Evolutionary conservation across 2,888 invertebrate species (phyloP), one percentile per base, ranked within the genome.

Genomic region (Clepsis dumicolana): DNA sequence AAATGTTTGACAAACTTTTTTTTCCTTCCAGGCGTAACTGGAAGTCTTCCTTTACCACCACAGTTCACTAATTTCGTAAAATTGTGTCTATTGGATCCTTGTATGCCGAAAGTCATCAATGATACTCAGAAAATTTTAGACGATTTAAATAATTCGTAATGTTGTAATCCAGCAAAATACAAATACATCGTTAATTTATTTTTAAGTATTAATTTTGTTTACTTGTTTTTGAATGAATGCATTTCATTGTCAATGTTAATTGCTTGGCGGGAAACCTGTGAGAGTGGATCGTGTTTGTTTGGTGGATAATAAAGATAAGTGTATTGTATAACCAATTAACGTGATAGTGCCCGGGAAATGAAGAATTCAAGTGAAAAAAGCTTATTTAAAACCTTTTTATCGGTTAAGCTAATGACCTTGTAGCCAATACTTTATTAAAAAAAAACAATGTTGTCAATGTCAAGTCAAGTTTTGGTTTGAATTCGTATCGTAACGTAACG

Each of bases 81-180:
- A 72, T 44, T 91, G 5, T 90, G 91, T 73, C 71, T 93, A 24
- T 64, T 92, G 18, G 93, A 93, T 73, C 93, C 93, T n/a, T 73
- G 70, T 1, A 91, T 92, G 73, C 87, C 87, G 0, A 73, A 83
- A 71, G 35, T 86, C 3, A 80, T 93, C 8, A 54, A 72, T 41
- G 83, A 88, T 78, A 83, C 85, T n/a, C 83, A 87, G 72, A 81
- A 83, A 68, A 74, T 87, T 54, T 38, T 91, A 0, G 70, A 80
- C 38, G 70, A 75, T 52, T 50, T 73, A 32, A 68, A 73, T 61
- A 74, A 73, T 1, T 12, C 21, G 21, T 48, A 48, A 21, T 10
- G 18, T 12, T 44, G 44, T 8, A 21, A 21, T 2, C 1, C 8
- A 8, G 8, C 18, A 18, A 44, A 44, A 44, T 44, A 8, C 4